A percentile compares a stretch with the other conserved stretches of the same genome.
These are phyloP conservation scores for Semicossyphus pulcher DNA, from an alignment of 2,113 vertebrate genomes.

Conservation along the genomic window DNA sequence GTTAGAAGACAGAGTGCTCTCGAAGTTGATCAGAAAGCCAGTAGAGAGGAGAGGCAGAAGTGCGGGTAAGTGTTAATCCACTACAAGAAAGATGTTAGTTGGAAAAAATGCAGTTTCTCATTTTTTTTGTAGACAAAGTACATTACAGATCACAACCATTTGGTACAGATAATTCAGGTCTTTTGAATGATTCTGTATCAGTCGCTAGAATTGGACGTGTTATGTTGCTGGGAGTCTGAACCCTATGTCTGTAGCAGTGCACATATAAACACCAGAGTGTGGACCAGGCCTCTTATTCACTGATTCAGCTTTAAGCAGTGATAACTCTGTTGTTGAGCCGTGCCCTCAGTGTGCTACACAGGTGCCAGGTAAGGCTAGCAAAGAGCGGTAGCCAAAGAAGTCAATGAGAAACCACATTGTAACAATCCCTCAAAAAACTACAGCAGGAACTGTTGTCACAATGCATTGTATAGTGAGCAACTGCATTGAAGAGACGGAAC, in stretches of 20 bases:
- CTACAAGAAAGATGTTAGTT: constrained; percentile 85
- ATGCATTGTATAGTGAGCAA: constrained; percentile 85
- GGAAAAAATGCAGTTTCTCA: constrained; percentile 87
- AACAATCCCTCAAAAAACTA: constrained; percentile 82
- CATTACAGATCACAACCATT: constrained; percentile 84
- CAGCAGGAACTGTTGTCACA: constrained; percentile 81
- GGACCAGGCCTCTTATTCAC: constrained; percentile 69
- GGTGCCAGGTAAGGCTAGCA: constrained; percentile 58
- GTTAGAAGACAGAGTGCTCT: constrained; percentile 82
- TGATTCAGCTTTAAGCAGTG: constrained; percentile 67
- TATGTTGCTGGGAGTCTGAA: constrained; percentile 54
- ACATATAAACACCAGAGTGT: constrained; percentile 69
- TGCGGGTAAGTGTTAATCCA: constrained; percentile 81
- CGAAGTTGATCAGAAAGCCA: constrained; percentile 83
- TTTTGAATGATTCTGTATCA: constrained; percentile 58
- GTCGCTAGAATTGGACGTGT: constrained; percentile 47
- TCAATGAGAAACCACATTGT: constrained; percentile 89
- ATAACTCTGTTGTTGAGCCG: constrained; percentile 66
- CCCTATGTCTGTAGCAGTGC: constrained; percentile 50
- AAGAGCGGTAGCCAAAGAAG: constrained; percentile 76
- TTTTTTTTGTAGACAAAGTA: constrained; percentile 77
- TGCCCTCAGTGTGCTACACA: constrained; percentile 62
- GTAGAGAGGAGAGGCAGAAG: constrained; percentile 77
- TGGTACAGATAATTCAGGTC: constrained; percentile 58
- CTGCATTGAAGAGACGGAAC: constrained; percentile 85